A percentile compares a stretch with the other conserved stretches of the same genome.
Conservation (phyloP, 2,888 invertebrate species). For the Eupithecia exiguata region DNA sequence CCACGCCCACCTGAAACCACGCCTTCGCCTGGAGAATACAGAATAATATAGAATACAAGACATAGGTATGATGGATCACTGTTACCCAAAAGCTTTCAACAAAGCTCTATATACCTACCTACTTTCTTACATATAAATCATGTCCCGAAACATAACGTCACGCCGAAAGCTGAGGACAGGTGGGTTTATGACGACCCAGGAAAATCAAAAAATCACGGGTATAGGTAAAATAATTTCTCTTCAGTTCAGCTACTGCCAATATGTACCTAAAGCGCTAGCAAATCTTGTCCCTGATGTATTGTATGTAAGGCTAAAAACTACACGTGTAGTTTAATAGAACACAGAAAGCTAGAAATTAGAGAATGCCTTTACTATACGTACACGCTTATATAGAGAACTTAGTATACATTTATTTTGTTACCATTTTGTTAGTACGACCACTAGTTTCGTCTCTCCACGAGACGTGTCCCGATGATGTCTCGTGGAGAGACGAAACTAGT, state of each 20-base stretch:
- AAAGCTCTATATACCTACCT: not conserved
- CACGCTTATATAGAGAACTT: no score
- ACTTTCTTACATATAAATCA: not conserved
- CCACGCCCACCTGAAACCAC: constrained; percentile 73
- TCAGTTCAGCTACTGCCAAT: not conserved
- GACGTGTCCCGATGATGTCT: no score
- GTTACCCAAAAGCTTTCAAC: constrained; percentile 27
- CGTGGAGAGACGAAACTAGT: no score
- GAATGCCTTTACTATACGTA: not conserved
- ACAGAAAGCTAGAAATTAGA: not conserved
- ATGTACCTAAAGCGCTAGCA: not conserved
- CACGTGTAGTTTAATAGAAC: not conserved
- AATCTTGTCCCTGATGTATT: not conserved
- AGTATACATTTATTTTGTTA: no score
- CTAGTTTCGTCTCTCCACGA: no score
- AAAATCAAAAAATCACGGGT: not conserved
- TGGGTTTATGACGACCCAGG: not conserved
- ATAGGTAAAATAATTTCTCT: no score
- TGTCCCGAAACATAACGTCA: not conserved
- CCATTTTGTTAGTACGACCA: no score
- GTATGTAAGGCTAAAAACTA: not conserved
- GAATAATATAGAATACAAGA: constrained; percentile 63
- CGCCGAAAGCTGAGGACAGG: not conserved
- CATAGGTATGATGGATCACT: constrained; percentile 44
- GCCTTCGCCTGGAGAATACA: constrained; percentile 75